Evolutionary conservation across 2,888 invertebrate species (phyloP).

Genomic region (Tyria jacobaeae): DNA sequence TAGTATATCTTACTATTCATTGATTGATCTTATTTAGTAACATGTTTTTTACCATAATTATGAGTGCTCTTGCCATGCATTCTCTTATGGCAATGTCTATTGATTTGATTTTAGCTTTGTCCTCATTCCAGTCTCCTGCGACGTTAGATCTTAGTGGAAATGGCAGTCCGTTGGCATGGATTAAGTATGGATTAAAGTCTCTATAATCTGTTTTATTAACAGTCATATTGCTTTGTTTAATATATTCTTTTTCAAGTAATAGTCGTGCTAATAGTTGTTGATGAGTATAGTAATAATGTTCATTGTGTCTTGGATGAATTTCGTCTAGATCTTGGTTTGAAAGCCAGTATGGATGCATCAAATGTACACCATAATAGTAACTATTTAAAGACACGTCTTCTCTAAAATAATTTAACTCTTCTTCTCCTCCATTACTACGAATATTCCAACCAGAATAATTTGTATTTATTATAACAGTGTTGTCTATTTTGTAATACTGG

Average conservation of each 20-base stretch:
- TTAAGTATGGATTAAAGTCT: conserved; percentile 69
- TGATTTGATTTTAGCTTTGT: conserved; percentile 64
- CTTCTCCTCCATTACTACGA: conserved; percentile 76
- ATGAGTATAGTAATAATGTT: conserved; percentile 74
- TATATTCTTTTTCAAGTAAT: conserved; percentile 69
- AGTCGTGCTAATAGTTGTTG: conserved; percentile 74
- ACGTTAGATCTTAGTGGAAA: conserved; percentile 69
- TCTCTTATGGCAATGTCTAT: conserved; percentile 76
- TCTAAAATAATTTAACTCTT: conserved; percentile 87
- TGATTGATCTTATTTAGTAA: too few relatives aligned
- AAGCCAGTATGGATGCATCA: conserved; percentile 88
- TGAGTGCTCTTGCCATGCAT: conserved; percentile 71
- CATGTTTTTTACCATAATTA: conserved; percentile 67
- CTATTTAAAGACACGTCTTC: conserved; percentile 88
- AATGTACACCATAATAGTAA: conserved; percentile 86
- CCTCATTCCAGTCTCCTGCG: conserved; percentile 59
- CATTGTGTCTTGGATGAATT: conserved; percentile 69
- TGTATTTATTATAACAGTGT: conserved; percentile 65
- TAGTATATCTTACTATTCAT: too few relatives aligned
- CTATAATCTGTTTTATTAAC: conserved; percentile 46
- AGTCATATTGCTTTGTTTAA: conserved; percentile 46
- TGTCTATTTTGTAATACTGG: conserved; percentile 58
- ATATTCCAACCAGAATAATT: conserved; percentile 85
- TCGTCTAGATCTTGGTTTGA: conserved; percentile 75
- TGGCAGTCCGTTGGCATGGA: conserved; percentile 75